phyloP scores from a whole-genome alignment of 2,113 vertebrate species.

The Brachyistius frenatus region DNA sequence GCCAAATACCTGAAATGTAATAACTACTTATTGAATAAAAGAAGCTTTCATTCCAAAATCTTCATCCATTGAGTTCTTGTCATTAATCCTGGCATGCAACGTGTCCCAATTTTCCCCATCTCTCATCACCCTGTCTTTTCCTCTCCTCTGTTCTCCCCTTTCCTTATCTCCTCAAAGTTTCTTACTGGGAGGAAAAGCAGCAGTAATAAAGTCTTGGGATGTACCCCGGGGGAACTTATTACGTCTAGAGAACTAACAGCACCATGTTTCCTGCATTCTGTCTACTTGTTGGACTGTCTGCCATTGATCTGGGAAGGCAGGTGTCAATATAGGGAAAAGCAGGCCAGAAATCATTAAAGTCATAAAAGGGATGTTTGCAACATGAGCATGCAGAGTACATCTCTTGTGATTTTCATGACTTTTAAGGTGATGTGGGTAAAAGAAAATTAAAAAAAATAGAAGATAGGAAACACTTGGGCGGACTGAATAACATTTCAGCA shows the following conservation, averaged over 20 bases:
- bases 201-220: constrained; percentile 60
- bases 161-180: constrained; percentile 70
- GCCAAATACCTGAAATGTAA: constrained; percentile 57
- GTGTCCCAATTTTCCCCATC: constrained; percentile 52
- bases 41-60: constrained; percentile 43
- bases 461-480: not conserved
- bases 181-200: constrained; percentile 53
- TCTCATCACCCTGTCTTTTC: constrained; percentile 52
- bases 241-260: constrained; percentile 73
- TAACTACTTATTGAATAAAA: constrained; percentile 56
- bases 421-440: constrained; percentile 4
- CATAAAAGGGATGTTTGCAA: constrained; percentile 37
- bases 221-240: constrained; percentile 77
- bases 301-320: constrained; percentile 68
- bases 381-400: constrained; percentile 14
- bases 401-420: constrained; percentile 11
- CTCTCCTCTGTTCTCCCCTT: constrained; percentile 56
- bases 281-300: constrained; percentile 71
- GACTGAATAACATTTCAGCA: not conserved
- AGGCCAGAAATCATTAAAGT: constrained; percentile 44
- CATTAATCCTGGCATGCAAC: constrained; percentile 56
- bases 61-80: constrained; percentile 58
- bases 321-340: constrained; percentile 66
- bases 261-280: constrained; percentile 49
- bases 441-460: not conserved